These are phyloP conservation scores for Epizoanthus stellaris DNA, from an alignment of 92 coral and sea anemone genomes.

Conservation along the genomic window DNA sequence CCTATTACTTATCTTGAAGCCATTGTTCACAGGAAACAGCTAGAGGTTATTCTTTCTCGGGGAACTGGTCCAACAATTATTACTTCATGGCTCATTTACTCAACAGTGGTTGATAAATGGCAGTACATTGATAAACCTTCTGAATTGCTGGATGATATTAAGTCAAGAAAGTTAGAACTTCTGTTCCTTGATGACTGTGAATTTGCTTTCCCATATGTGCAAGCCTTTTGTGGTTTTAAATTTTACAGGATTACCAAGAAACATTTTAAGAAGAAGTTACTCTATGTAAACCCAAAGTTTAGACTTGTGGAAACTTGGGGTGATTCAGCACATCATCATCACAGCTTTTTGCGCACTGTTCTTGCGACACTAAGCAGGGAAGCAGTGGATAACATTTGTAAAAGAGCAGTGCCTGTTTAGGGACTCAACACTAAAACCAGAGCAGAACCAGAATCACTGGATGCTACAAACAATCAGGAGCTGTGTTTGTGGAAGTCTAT, in stretches of 20 bases:
- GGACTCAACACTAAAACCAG: too few relatives aligned
- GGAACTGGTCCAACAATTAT: neutral
- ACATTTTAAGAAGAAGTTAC: constrained; percentile 8
- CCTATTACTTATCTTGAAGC: neutral
- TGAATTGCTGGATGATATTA: neutral
- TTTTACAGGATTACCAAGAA: neutral
- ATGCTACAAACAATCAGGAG: too few relatives aligned
- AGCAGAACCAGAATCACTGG: too few relatives aligned
- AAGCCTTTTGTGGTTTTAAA: neutral
- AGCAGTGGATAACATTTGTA: neutral
- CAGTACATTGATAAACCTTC: neutral
- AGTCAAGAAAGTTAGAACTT: neutral
- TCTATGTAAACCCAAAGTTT: neutral
- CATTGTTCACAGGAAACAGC: neutral
- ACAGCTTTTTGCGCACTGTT: too few relatives aligned
- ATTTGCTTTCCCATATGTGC: neutral
- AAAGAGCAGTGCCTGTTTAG: neutral
- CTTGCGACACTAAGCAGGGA: too few relatives aligned
- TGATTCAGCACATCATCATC: neutral
- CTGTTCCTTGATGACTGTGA: constrained; percentile 5
- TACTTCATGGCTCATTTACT: neutral
- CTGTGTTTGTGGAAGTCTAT: too few relatives aligned
- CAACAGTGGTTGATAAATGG: neutral
- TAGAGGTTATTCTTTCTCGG: neutral
- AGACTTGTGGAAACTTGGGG: neutral